Percentiles rank a stretch among this genome's conserved stretches.
Evolutionary conservation across 2,797 vertebrate species (phyloP).

Genomic region (Pangasius djambal): DNA sequence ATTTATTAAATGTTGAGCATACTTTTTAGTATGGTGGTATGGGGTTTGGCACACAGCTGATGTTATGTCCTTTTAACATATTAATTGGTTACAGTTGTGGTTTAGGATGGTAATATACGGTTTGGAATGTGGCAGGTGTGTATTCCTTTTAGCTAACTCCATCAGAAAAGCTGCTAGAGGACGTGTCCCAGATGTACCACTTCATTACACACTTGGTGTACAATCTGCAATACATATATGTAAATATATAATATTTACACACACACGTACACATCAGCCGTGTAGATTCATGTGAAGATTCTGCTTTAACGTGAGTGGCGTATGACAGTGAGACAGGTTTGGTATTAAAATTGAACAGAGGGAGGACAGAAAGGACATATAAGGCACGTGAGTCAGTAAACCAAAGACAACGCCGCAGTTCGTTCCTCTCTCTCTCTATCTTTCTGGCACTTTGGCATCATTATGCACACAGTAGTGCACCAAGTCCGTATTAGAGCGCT

Average conservation of each 20-base stretch:
- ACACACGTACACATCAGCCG: too few species aligned
- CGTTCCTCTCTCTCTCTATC: not conserved
- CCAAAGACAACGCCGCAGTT: not conserved
- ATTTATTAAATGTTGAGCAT: not conserved
- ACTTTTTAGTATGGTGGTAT: not conserved
- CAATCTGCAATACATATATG: not conserved
- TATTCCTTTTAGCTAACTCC: too few species aligned
- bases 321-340: not conserved
- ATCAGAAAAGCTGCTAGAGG: not conserved
- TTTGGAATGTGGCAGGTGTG: too few species aligned
- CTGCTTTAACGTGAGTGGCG: not conserved
- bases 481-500: not conserved
- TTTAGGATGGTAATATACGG: too few species aligned
- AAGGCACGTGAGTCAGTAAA: not conserved
- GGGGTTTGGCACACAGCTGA: not conserved
- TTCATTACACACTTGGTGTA: slow-evolving; percentile 12
- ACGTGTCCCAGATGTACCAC: not conserved
- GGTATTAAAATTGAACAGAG: not conserved
- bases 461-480: not conserved
- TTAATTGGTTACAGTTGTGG: not conserved
- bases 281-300: not conserved
- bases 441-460: not conserved
- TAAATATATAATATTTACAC: not conserved
- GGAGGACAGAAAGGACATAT: not conserved
- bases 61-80: not conserved